Evolutionary conservation across 2,113 vertebrate species (phyloP).

Genomic region (Silurus glanis): DNA sequence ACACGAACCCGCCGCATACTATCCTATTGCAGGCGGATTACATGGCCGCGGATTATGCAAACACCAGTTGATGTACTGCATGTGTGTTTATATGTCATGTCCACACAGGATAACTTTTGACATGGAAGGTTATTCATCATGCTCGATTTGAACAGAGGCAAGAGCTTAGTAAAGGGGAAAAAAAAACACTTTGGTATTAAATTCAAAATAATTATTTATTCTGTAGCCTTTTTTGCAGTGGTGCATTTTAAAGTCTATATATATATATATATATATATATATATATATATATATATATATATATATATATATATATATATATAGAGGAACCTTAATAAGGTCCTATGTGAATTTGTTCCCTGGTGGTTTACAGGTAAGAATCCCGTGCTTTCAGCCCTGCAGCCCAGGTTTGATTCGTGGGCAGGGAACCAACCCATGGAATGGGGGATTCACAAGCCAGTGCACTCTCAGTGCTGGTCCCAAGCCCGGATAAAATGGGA

Average conservation of each 20-base stretch:
- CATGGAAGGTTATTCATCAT: conserved; percentile 24
- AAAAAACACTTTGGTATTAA: neutral
- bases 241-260: neutral
- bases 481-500: no score
- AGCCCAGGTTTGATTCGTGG: no score
- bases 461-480: no score
- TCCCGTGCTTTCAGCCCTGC: no score
- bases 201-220: neutral
- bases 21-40: conserved; percentile 38
- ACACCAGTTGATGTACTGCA: conserved; percentile 32
- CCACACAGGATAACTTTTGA: conserved; percentile 5
- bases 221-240: neutral
- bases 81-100: conserved; percentile 5
- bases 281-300: no score
- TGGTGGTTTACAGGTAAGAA: no score
- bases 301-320: no score
- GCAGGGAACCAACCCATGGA: no score
- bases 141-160: neutral
- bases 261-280: no score
- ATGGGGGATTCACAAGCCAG: no score
- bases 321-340: no score
- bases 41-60: conserved; percentile 30
- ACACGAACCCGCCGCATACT: conserved; percentile 34
- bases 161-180: neutral
- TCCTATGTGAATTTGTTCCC: no score